Conservation (phyloP, 2,113 vertebrate species). For the Pipa parva region DNA sequence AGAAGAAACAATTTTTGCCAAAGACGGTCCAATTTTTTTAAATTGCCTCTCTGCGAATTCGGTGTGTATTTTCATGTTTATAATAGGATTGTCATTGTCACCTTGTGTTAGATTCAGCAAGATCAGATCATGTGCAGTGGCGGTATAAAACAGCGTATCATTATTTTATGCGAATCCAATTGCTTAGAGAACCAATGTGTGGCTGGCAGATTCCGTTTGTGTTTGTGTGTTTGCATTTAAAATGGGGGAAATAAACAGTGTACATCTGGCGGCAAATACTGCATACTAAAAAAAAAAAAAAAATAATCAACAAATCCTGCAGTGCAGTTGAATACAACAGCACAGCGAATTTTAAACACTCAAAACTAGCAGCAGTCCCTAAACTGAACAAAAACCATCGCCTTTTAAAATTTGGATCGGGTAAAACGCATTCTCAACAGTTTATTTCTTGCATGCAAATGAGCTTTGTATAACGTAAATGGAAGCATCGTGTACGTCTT, state of each 20-base stretch:
- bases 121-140: slow-evolving; percentile 49
- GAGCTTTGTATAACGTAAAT: neutral
- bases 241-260: neutral
- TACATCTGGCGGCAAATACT: no score
- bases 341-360: neutral
- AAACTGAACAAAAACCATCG: neutral
- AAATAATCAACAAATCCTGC: neutral
- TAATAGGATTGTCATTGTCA: slow-evolving; percentile 45
- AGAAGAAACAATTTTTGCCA: slow-evolving; percentile 1
- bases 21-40: slow-evolving; percentile 26
- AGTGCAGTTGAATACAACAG: neutral
- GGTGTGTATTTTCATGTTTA: slow-evolving; percentile 21
- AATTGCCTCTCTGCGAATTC: slow-evolving; percentile 32
- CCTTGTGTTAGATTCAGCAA: slow-evolving; percentile 47
- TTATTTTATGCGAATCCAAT: slow-evolving; percentile 49
- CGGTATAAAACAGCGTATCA: slow-evolving; percentile 55
- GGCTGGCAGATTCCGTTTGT: slow-evolving; percentile 50
- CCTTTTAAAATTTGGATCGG: neutral
- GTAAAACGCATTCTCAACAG: neutral
- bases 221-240: slow-evolving; percentile 11
- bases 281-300: neutral
- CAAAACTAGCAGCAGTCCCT: neutral
- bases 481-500: neutral
- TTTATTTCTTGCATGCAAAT: neutral
- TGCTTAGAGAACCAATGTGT: slow-evolving; percentile 52